phyloP scores from a whole-genome alignment of 2,888 invertebrate species.

The Nycteola revayana region DNA sequence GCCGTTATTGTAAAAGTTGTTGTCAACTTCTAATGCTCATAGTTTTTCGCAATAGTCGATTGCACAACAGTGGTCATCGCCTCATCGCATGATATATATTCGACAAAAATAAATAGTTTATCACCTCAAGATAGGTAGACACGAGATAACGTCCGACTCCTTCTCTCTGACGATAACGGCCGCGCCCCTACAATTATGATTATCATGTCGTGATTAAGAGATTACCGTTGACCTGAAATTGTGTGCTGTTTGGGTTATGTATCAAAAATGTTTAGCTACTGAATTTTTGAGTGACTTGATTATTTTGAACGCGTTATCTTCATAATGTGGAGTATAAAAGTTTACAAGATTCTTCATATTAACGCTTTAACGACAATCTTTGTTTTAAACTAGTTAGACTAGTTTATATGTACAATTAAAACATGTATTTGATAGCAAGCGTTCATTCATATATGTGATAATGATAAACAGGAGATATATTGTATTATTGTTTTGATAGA shows the following conservation, averaged over 20 bases:
- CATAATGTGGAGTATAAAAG: no score
- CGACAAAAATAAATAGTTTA: slow-evolving; percentile 47
- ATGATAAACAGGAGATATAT: slow-evolving; percentile 34
- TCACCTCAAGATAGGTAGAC: slow-evolving; percentile 38
- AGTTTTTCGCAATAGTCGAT: slow-evolving; percentile 20
- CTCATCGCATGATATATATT: slow-evolving; percentile 40
- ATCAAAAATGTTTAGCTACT: slow-evolving; percentile 39
- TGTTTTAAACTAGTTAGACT: no score
- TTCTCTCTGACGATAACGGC: slow-evolving; percentile 41
- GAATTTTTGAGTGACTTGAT: slow-evolving; percentile 33
- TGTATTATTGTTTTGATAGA: slow-evolving; percentile 42
- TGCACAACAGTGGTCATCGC: slow-evolving; percentile 23
- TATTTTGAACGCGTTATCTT: slow-evolving; percentile 25
- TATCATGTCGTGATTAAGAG: slow-evolving; percentile 50
- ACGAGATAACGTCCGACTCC: slow-evolving; percentile 34
- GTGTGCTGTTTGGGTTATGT: slow-evolving; percentile 35
- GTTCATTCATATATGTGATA: slow-evolving; percentile 51
- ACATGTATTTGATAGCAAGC: slow-evolving; percentile 38
- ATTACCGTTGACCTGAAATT: slow-evolving; percentile 47
- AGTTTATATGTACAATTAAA: no score
- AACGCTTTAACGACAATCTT: no score
- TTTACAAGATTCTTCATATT: no score
- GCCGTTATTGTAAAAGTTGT: no score
- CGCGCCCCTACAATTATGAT: slow-evolving; percentile 71
- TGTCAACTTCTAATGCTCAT: slow-evolving; percentile 22